Evolutionary conservation across 2,113 vertebrate genomes (phyloP).

Genomic region (Semicossyphus pulcher): DNA sequence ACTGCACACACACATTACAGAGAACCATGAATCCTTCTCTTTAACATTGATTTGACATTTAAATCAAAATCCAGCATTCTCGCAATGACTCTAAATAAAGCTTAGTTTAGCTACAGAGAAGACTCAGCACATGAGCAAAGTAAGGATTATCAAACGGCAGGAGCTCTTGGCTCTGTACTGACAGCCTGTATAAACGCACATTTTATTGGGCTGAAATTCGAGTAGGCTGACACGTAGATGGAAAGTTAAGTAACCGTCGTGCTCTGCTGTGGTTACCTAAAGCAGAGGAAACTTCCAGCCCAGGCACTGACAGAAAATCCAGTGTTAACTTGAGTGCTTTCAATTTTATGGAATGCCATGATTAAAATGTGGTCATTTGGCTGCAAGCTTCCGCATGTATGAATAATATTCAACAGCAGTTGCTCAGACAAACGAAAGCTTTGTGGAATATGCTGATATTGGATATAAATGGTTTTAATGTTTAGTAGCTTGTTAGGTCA

Average conservation of each 20-base stretch:
- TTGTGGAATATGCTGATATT: no score
- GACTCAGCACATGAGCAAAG: constrained; percentile 1
- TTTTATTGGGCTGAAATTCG: constrained; percentile 31
- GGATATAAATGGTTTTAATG: no score
- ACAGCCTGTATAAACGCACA: constrained; percentile 54
- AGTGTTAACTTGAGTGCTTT: constrained; percentile 29
- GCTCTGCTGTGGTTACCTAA: constrained; percentile 60
- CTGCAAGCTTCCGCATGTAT: constrained; percentile 32
- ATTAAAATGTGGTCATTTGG: constrained; percentile 42
- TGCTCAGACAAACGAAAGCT: not conserved
- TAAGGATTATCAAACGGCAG: constrained; percentile 35
- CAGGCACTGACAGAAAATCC: constrained; percentile 32
- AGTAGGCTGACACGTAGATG: constrained; percentile 67
- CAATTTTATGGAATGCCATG: constrained; percentile 11
- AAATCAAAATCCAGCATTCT: not conserved
- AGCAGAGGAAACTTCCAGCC: constrained; percentile 50
- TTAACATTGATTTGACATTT: not conserved
- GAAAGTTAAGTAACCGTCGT: constrained; percentile 54
- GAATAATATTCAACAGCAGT: constrained; percentile 33
- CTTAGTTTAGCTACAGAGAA: not conserved
- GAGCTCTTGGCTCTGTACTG: constrained; percentile 4
- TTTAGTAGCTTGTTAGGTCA: no score
- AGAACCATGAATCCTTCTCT: not conserved
- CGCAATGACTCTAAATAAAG: not conserved
- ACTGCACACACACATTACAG: not conserved